Base-by-base conservation (phyloP, 2,113 vertebrate genomes). In the Genyomyrus donnyi region DNA sequence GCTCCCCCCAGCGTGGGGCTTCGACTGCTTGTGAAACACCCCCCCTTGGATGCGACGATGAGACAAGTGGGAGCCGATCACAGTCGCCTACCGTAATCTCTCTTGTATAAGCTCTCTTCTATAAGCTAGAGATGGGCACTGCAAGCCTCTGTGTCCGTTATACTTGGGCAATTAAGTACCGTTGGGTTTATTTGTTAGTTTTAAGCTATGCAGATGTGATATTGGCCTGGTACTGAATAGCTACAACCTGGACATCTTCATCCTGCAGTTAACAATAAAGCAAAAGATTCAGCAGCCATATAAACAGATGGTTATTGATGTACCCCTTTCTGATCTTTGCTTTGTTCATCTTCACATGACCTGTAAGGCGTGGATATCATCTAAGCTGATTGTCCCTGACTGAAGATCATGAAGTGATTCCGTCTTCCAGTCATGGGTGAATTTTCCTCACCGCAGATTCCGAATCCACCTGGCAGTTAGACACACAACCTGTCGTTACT, bases 181-280 rank as follows among this genome's bases (percentile, higher is more conserved):
- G 89, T 85, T 91, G 74, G 93, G 94, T 95, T 93, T 11, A 31
- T 13, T 27, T 93, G 95, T 91, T 90, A 91, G 91, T 91, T 94
- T 94, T 93, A 93, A 92, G 92, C 93, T 93, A 94, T 92, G 94
- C 93, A 92, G 93, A 91, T 93, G 93, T 92, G 92, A 92, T 92
- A 93, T 92, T 92, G 92, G 21, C 80, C 89, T 90, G 91, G 91
- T 91, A 91, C 91, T 92, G 92, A 94, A 95, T 94, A 95, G 94
- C 94, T 92, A 90, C 94, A 94, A 94, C n/a, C 95, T 93, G 94
- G 91, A 94, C 92, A 93, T 91, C 91, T 93, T 62, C 46, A 91
- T 90, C 88, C 91, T 93, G 92, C 92, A 91, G 92, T 91, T 91
- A 93, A 93, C 93, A 91, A 91, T 93, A 92, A 92, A 93, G 93